Evolutionary conservation across 2,888 invertebrate genomes (phyloP), one percentile per base, ranked within the genome.

Genomic region (Xanthia togata): DNA sequence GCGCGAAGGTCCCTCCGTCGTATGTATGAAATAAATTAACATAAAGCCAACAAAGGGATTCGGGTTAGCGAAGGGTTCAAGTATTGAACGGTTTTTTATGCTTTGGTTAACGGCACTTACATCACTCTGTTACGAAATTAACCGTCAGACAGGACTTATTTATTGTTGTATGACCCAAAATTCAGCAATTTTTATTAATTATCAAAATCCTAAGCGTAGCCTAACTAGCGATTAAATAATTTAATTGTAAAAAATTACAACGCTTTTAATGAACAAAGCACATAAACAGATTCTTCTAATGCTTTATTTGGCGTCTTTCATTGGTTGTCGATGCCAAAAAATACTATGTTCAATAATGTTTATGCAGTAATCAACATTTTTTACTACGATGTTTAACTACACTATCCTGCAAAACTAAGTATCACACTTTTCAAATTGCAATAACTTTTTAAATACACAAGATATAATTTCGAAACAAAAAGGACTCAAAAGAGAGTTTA

Each of bases 21-120:
- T 64, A 65, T 38, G 69, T 59, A 63, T 64, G 47, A 70, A 73
- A 83, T 83, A 86, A 73, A 86, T 86, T 86, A 69, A 53, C 83
- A 73, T 81, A 78, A 69, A 75, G 44, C 50, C 69, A 63, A 62
- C 55, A 70, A 59, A 70, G 64, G 79, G 74, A 70, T 78, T 71
- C 12, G 70, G 86, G 79, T 59, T 60, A 68, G 62, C 55, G 53
- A 44, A 57, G 59, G 72, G 72, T 79, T 50, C 62, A 64, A 78
- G 68, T 79, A 82, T 79, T 76, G 79, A 82, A 76, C 71, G 82
- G 44, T 60, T 79, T 82, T 81, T 79, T 76, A 79, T 44, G 31
- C 38, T 65, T 70, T 63, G n/a, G 71, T 79, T 82, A 82, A 79
- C 44, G 53, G 69, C 79, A 55, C 38, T 82, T 70, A 81, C 41